These are phyloP conservation scores for Rhamphomyia laevipes DNA, from an alignment of 2,888 invertebrate species.

Conservation along the genomic window DNA sequence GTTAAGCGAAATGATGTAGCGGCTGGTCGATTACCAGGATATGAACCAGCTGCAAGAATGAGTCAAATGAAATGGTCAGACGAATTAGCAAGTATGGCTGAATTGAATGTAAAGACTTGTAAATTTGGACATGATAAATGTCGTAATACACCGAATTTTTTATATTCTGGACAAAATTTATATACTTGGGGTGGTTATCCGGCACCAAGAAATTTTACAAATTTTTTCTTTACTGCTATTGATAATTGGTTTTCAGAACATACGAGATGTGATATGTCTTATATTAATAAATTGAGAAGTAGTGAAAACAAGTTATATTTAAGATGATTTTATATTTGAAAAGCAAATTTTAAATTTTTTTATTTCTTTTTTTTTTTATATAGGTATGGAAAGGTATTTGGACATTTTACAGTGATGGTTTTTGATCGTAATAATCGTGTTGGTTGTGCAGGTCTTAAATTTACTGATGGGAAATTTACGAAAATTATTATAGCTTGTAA, in stretches of 20 bases:
- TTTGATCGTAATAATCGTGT: slow-evolving; percentile 21
- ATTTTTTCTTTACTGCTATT: background rate
- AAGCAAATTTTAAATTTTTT: background rate
- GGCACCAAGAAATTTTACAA: background rate
- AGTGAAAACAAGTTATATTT: background rate
- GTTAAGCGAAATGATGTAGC: background rate
- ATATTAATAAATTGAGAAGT: background rate
- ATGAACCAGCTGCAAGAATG: background rate
- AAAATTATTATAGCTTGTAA: slow-evolving; percentile 17
- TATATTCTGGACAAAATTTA: slow-evolving; percentile 10
- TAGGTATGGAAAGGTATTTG: slow-evolving; percentile 12
- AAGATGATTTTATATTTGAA: background rate
- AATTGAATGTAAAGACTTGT: background rate
- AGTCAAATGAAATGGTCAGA: background rate
- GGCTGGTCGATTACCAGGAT: background rate
- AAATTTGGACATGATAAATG: slow-evolving; percentile 7
- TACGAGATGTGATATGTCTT: slow-evolving; percentile 3
- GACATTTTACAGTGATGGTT: slow-evolving; percentile 27
- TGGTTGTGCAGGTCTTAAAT: slow-evolving; percentile 23
- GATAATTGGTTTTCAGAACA: slow-evolving; percentile 10
- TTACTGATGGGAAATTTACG: slow-evolving; percentile 9
- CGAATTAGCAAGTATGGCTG: background rate
- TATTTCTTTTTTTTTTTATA: background rate
- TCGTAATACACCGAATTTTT: slow-evolving; percentile 4
- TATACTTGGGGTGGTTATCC: background rate